Evolutionary conservation across 2,797 vertebrate genomes (phyloP).

Genomic region (Chaenodraco wilsoni): DNA sequence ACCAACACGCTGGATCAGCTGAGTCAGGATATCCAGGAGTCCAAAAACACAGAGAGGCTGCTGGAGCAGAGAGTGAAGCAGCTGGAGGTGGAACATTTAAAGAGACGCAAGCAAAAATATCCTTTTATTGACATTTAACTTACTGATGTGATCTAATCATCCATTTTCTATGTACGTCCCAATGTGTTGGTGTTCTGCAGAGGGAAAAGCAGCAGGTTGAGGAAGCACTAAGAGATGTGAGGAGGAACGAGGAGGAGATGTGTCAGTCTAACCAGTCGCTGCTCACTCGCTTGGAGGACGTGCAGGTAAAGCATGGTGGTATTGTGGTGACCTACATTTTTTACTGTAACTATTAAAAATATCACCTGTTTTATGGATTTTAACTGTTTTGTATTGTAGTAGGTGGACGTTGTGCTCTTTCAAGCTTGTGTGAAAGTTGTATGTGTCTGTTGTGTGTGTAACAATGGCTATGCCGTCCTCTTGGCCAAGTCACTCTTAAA

Average conservation of each 20-base stretch:
- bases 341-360: too few relatives aligned
- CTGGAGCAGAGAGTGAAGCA: slow-evolving; percentile 81
- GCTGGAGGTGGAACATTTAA: slow-evolving; percentile 80
- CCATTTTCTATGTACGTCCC: background rate
- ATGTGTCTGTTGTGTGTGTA: too few relatives aligned
- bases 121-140: background rate
- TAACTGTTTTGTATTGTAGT: too few relatives aligned
- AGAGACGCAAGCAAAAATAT: background rate
- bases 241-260: slow-evolving; percentile 87
- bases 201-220: slow-evolving; percentile 87
- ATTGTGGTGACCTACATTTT: background rate
- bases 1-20: slow-evolving; percentile 83
- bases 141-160: background rate
- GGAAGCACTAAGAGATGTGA: slow-evolving; percentile 80
- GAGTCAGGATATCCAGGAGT: slow-evolving; percentile 78
- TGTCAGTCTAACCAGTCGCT: slow-evolving; percentile 81
- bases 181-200: slow-evolving; percentile 68
- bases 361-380: too few relatives aligned
- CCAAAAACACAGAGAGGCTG: slow-evolving; percentile 80
- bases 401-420: too few relatives aligned
- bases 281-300: slow-evolving; percentile 86
- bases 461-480: too few relatives aligned
- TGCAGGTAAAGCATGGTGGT: slow-evolving; percentile 82
- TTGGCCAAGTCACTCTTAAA: too few relatives aligned
- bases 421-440: too few relatives aligned